These are phyloP conservation scores for Listronotus bonariensis DNA, from an alignment of 1,140 invertebrate genomes.

Conservation along the genomic window DNA sequence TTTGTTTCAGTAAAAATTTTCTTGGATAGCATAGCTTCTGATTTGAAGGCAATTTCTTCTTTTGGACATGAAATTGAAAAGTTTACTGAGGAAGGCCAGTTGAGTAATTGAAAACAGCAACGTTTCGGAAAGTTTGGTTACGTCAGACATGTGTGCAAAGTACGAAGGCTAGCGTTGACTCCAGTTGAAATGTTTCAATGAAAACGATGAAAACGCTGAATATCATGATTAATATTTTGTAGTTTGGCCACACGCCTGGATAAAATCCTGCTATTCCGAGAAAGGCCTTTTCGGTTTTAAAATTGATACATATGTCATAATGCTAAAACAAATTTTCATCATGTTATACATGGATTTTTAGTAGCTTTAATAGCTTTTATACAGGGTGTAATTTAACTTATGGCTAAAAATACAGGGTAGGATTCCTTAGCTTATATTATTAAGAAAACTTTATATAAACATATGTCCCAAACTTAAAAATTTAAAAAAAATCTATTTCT, in stretches of 20 bases:
- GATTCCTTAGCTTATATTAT: too few relatives aligned
- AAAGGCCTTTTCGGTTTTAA: slow-evolving; percentile 7
- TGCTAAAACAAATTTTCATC: background rate
- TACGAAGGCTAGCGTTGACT: slow-evolving; percentile 7
- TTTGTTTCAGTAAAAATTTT: slow-evolving; percentile 13
- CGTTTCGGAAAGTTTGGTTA: slow-evolving; percentile 20
- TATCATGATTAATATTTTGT: slow-evolving; percentile 9
- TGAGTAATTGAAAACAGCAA: slow-evolving; percentile 34
- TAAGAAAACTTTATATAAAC: too few relatives aligned
- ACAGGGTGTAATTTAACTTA: too few relatives aligned
- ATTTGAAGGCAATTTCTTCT: background rate
- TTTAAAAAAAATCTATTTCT: too few relatives aligned
- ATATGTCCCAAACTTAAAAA: too few relatives aligned
- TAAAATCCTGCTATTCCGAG: slow-evolving; percentile 25
- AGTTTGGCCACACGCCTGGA: slow-evolving; percentile 11
- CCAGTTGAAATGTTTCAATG: slow-evolving; percentile 8
- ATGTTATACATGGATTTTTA: too few relatives aligned
- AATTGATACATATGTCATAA: background rate
- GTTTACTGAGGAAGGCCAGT: slow-evolving; percentile 27
- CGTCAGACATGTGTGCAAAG: background rate
- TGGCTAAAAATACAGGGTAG: too few relatives aligned
- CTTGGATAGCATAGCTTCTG: slow-evolving; percentile 9
- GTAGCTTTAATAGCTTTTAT: too few relatives aligned
- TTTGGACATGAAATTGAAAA: slow-evolving; percentile 19
- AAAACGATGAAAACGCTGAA: slow-evolving; percentile 4